Percentiles rank a stretch among this genome's conserved stretches.
Conservation (phyloP, 2,113 vertebrate species). For the human (Homo sapiens) region GRCh38 chr12:19170001-19170500, state of each 20-base stretch:
- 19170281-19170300: not conserved
- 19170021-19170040: not conserved
- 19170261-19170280: not conserved
- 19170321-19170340: not conserved
- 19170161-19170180: not conserved
- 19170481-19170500: too few species aligned
- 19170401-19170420: not conserved
- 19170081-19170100: not conserved
- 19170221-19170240: not conserved
- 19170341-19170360: not conserved
- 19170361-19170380: not conserved
- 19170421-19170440: not conserved
- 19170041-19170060: not conserved
- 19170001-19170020: not conserved
- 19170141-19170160: not conserved
- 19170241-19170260: not conserved
- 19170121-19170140: not conserved
- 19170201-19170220: not conserved
- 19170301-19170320: not conserved
- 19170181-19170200: not conserved
- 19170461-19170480: too few species aligned
- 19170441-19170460: too few species aligned
- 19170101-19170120: not conserved
- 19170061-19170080: not conserved
- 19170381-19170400: not conserved